phyloP scores from a whole-genome alignment of 2,113 vertebrate genomes.

The Macroglossus sobrinus region DNA sequence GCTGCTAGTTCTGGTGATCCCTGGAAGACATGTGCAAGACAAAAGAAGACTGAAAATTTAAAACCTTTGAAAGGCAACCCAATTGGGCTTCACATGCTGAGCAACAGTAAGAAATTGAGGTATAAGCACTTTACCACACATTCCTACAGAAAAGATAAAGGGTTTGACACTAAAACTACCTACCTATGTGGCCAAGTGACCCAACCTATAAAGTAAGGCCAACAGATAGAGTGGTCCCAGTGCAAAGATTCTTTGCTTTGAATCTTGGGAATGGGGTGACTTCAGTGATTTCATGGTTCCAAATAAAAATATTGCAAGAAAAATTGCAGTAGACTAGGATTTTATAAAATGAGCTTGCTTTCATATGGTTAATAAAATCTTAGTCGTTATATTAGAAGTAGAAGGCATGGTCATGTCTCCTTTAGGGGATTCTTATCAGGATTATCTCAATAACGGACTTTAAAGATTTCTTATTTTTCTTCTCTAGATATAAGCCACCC shows the following conservation, averaged over 20 bases:
- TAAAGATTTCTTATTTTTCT: neutral
- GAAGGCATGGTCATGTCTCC: neutral
- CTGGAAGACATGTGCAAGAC: conserved; percentile 88
- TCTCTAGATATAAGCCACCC: neutral
- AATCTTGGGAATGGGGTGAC: neutral
- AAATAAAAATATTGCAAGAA: neutral
- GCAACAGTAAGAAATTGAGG: conserved; percentile 88
- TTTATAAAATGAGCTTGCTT: conserved; percentile 2
- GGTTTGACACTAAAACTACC: neutral
- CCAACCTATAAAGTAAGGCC: neutral
- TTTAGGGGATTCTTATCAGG: neutral
- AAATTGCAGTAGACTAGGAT: neutral
- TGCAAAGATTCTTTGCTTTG: neutral
- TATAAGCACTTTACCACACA: conserved; percentile 63
- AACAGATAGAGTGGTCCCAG: neutral
- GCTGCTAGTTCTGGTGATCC: conserved; percentile 76
- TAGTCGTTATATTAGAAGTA: neutral
- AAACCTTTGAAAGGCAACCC: conserved; percentile 85
- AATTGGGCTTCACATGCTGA: conserved; percentile 87
- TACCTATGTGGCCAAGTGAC: neutral
- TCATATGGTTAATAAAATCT: neutral
- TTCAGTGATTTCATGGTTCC: conserved; percentile 18
- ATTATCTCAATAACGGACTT: neutral
- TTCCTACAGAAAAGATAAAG: neutral
- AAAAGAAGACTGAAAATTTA: conserved; percentile 79